phyloP scores from a whole-genome alignment of 2,888 invertebrate genomes.

The Clusia tigrina region DNA sequence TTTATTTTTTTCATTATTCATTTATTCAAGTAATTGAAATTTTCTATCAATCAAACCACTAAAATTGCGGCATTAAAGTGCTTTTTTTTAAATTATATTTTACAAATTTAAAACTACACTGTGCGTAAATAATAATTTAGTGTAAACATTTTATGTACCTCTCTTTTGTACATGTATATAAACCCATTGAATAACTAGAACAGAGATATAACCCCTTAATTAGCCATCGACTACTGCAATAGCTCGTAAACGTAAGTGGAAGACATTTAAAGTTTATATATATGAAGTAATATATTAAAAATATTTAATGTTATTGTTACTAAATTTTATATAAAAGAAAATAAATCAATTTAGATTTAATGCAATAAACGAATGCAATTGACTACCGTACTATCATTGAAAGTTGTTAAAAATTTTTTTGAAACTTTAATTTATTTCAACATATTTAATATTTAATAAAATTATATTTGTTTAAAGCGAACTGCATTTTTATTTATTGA shows the following conservation, averaged over 20 bases:
- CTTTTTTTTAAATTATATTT: too few species aligned
- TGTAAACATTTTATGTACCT: neutral
- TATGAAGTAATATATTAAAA: neutral
- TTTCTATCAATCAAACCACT: too few species aligned
- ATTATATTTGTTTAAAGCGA: slow-evolving; percentile 5
- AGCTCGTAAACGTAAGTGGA: neutral
- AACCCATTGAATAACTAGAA: neutral
- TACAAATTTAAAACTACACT: too few species aligned
- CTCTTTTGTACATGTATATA: neutral
- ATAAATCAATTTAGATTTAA: neutral
- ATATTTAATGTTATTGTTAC: slow-evolving; percentile 4
- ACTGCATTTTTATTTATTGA: too few species aligned
- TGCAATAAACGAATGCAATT: slow-evolving; percentile 4
- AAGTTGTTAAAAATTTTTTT: neutral
- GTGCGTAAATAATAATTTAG: neutral
- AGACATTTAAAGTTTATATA: slow-evolving; percentile 7
- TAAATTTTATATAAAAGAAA: neutral
- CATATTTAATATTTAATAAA: neutral
- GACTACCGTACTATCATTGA: neutral
- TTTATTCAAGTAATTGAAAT: too few species aligned
- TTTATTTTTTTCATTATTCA: too few species aligned
- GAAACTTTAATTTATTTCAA: neutral
- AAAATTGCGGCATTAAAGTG: too few species aligned
- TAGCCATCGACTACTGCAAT: neutral
- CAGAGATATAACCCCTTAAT: too few species aligned